Base-by-base conservation (phyloP, 2,797 vertebrate genomes). In the Pseudochirops corinnae region DNA sequence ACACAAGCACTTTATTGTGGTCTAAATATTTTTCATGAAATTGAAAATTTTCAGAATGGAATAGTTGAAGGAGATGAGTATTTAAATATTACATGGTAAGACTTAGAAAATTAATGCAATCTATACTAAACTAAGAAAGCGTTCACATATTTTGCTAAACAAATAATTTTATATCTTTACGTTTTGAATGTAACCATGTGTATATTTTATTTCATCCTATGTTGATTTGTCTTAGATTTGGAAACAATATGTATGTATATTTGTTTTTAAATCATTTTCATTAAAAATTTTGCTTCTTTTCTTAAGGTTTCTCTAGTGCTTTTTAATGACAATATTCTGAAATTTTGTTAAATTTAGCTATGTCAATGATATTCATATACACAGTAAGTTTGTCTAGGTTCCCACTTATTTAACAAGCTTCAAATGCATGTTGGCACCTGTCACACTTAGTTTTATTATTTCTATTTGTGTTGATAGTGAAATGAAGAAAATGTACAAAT, bases 161-260 rank as follows among this genome's bases (percentile, higher is more conserved):
- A 93, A 98, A 92, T 74, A 39, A 39, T 82, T 82, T 82, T 92
- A 13, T 91, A 56, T 26, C 39, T 50, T 39, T 93, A 95, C 12
- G 5, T 50, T 95, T 94, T 95, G 5, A 94, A 82, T 96, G 16
- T 96, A 93, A 90, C n/a, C 9, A 93, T 93, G 52, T 94, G 29
- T 95, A 10, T 97, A 82, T 82, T 82, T 96, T 93, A 93, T 82
- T 95, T 97, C 95, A 97, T 91, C 90, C 39, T 97, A 0, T 96
- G 58, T 96, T 97, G 33, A 93, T 93, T 95, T 97, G 92, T 16
- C 29, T 94, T 93, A 96, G 74, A 94, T 90, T 93, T 97, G 31
- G 55, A 96, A 92, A 92, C 82, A 91, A 87, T 26, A 56, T 53
- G 46, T 56, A 39, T 94, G 93, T 96, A 91, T 90, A 67, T 93